A percentile compares a stretch with the other conserved stretches of the same genome.
Conservation (phyloP, 2,888 invertebrate genomes). For the Euplexia lucipara region DNA sequence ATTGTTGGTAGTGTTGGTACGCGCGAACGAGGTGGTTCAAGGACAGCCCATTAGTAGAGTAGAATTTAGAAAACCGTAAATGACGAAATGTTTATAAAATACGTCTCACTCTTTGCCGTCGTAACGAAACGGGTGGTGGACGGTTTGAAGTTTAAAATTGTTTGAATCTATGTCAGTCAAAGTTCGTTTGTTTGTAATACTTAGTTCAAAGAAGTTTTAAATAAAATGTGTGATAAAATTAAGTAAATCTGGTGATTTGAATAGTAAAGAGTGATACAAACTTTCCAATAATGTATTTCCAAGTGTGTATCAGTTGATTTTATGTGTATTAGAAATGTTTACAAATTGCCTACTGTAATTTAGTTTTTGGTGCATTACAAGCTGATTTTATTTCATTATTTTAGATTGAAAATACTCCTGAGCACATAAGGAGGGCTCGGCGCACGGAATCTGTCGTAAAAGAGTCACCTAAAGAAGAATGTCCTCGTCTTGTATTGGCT, state of each 20-base stretch:
- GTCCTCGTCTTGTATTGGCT: slow-evolving; percentile 90
- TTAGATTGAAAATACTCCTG: slow-evolving; percentile 89
- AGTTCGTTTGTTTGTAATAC: slow-evolving; percentile 54
- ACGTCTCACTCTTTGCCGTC: not conserved
- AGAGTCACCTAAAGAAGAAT: slow-evolving; percentile 83
- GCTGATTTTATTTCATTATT: slow-evolving; percentile 35
- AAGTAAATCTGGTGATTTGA: slow-evolving; percentile 26
- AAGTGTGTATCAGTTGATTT: slow-evolving; percentile 48
- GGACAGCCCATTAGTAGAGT: not conserved
- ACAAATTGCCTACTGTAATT: not conserved
- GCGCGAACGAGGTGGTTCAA: not conserved
- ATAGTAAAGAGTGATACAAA: slow-evolving; percentile 16
- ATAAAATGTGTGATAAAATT: slow-evolving; percentile 30
- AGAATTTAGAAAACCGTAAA: slow-evolving; percentile 12
- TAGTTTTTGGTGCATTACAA: not conserved
- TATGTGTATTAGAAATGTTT: not conserved
- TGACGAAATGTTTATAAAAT: too few species aligned
- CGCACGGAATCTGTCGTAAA: slow-evolving; percentile 76
- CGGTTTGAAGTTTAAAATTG: slow-evolving; percentile 58
- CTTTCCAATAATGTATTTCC: slow-evolving; percentile 58
- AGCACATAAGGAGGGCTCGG: slow-evolving; percentile 80
- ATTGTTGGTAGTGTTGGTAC: not conserved
- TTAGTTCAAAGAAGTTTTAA: not conserved
- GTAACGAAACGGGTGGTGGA: slow-evolving; percentile 47
- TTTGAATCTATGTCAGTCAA: slow-evolving; percentile 54